These are phyloP conservation scores for Cantharis rufa DNA, from an alignment of 2,888 invertebrate species.

Conservation along the genomic window DNA sequence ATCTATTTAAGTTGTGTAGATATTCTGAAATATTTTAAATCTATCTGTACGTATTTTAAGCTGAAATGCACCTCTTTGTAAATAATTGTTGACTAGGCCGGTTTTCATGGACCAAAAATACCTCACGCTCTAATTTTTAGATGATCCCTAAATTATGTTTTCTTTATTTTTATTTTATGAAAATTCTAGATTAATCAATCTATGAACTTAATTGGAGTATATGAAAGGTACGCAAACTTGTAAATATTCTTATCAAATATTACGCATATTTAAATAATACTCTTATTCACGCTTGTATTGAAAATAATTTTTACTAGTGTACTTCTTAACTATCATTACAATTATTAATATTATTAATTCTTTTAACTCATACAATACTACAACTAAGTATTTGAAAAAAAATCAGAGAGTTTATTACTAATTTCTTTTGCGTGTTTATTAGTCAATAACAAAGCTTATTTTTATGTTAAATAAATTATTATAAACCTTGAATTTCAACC, in stretches of 20 bases:
- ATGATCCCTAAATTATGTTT: constrained; percentile 20
- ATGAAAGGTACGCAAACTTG: constrained; percentile 41
- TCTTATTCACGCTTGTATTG: constrained; percentile 45
- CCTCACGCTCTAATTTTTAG: constrained; percentile 21
- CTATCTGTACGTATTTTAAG: constrained; percentile 39
- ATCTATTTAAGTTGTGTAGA: constrained; percentile 30
- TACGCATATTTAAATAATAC: constrained; percentile 45
- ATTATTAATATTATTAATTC: constrained; percentile 22
- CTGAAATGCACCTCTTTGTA: constrained; percentile 22
- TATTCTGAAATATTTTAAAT: constrained; percentile 38
- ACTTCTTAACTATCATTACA: constrained; percentile 39
- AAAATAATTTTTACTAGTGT: constrained; percentile 49
- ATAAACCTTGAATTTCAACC: constrained; percentile 19
- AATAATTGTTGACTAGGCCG: constrained; percentile 44
- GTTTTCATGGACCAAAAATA: constrained; percentile 33
- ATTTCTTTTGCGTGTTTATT: constrained; percentile 11
- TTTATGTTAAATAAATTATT: constrained; percentile 6
- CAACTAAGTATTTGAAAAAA: constrained; percentile 11
- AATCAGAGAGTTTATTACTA: constrained; percentile 48
- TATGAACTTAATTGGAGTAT: constrained; percentile 28
- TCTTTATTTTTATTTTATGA: neutral
- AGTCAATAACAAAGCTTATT: constrained; percentile 20
- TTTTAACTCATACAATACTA: constrained; percentile 15
- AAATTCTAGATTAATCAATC: constrained; percentile 18
- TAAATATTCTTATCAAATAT: constrained; percentile 45